Evolutionary conservation across 1,140 invertebrate species (phyloP).

Genomic region (Bombyx mori): ASM3026992v2 NC_085110.1:2427501-2428000

Average conservation of each 20-base stretch:
- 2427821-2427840: no score
- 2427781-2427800: slow-evolving; percentile 38
- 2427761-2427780: not conserved
- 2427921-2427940: not conserved
- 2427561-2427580: slow-evolving; percentile 52
- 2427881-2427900: no score
- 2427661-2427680: no score
- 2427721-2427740: slow-evolving; percentile 42
- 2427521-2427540: no score
- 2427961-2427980: no score
- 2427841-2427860: not conserved
- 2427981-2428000: no score
- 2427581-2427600: no score
- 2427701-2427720: slow-evolving; percentile 33
- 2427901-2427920: no score
- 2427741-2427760: no score
- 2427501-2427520: no score
- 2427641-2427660: slow-evolving; percentile 46
- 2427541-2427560: not conserved
- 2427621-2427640: slow-evolving; percentile 20
- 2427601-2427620: no score
- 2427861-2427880: slow-evolving; percentile 45
- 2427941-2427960: slow-evolving; percentile 52
- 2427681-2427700: not conserved
- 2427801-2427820: slow-evolving; percentile 45